Evolutionary conservation across 2,888 invertebrate species (phyloP).

Genomic region (Aspidiotus destructor): DNA sequence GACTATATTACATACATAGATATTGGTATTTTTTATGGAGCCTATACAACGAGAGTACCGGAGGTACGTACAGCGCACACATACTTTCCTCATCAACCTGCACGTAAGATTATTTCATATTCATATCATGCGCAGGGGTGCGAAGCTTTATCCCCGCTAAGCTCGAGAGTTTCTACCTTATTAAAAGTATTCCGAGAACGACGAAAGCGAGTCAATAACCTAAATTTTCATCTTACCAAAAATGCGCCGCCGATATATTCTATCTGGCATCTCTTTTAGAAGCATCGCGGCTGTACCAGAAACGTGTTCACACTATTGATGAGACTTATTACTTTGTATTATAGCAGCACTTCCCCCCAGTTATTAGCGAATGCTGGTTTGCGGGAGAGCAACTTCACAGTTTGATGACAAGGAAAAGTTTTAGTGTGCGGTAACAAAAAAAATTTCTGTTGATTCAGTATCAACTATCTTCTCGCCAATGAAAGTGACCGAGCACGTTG

Average conservation of each 20-base stretch:
- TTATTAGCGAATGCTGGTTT: too few species aligned
- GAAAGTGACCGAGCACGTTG: too few species aligned
- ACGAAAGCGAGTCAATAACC: constrained; percentile 23
- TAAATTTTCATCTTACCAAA: constrained; percentile 19
- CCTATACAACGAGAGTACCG: background rate
- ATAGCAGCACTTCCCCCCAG: too few species aligned
- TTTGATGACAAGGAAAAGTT: too few species aligned
- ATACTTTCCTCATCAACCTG: background rate
- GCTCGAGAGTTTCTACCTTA: constrained; percentile 10
- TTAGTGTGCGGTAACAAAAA: too few species aligned
- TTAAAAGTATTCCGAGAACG: constrained; percentile 27
- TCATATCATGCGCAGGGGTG: constrained; percentile 24
- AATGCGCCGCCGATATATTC: background rate
- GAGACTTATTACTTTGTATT: background rate
- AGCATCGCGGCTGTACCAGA: constrained; percentile 5
- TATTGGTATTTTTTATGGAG: background rate
- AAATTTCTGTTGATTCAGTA: too few species aligned
- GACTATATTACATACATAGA: background rate
- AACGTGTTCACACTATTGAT: constrained; percentile 24
- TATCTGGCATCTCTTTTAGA: constrained; percentile 15
- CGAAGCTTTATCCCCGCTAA: constrained; percentile 23
- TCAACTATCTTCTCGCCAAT: too few species aligned
- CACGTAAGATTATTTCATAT: constrained; percentile 18
- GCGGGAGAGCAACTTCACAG: too few species aligned
- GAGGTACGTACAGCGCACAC: too few species aligned